These are phyloP conservation scores for Blastomussa wellsi DNA, from an alignment of 92 coral and sea anemone genomes.

Conservation along the genomic window DNA sequence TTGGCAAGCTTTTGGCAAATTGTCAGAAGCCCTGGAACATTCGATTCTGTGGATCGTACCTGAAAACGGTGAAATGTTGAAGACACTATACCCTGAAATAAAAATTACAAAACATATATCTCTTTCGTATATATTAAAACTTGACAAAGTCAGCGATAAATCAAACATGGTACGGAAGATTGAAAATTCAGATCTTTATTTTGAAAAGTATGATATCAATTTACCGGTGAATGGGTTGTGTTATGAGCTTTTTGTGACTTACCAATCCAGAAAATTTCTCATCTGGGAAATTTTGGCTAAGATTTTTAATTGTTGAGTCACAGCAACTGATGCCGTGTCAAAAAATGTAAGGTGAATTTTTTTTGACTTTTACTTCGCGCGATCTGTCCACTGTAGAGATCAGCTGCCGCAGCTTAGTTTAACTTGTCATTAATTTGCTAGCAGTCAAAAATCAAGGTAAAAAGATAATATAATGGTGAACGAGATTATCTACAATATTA, in stretches of 20 bases:
- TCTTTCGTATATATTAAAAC: neutral
- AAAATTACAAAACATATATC: neutral
- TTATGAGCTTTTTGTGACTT: neutral
- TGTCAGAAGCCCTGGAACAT: neutral
- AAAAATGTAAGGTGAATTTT: too few relatives aligned
- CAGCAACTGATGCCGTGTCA: neutral
- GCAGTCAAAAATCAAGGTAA: constrained; percentile 27
- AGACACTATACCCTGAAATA: neutral
- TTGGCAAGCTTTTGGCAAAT: too few relatives aligned
- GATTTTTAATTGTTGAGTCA: neutral
- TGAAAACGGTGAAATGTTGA: neutral
- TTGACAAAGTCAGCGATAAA: neutral
- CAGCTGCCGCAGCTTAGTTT: constrained; percentile 27
- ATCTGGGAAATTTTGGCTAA: neutral
- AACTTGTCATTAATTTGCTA: constrained; percentile 11
- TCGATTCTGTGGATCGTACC: neutral
- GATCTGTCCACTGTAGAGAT: neutral
- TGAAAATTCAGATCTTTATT: neutral
- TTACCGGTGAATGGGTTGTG: neutral
- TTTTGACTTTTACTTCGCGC: neutral
- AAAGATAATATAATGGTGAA: constrained; percentile 14
- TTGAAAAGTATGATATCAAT: neutral
- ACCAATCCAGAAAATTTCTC: neutral
- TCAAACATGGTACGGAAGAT: neutral
- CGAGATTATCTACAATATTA: constrained; percentile 27